Evolutionary conservation across 2,113 vertebrate species (phyloP), one percentile per base, ranked within the genome.

Genomic region (Panthera tigris): DNA sequence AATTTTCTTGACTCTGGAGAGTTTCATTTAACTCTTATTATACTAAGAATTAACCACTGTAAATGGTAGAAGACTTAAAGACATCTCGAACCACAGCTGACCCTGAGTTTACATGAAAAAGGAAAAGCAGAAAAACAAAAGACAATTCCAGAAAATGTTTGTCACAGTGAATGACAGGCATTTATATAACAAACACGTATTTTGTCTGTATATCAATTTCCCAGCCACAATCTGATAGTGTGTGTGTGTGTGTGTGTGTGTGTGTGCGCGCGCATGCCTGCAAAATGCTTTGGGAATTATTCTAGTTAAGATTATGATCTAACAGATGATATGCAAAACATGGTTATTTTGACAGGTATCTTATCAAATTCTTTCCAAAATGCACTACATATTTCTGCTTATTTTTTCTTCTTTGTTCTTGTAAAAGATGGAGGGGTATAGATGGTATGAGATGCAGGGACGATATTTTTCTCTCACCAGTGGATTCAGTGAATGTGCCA

Each of bases 21-120:
- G 97, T 96, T 63, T 55, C 52, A 96, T 86, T 97, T 96, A 97
- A 81, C 88, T 97, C 61, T 83, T 93, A 88, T 55, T 94, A 69
- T 78, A 61, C 13, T 66, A 97, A 97, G 69, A 81, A 83, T 12
- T 92, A 55, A 76, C 71, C 25, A 73, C 27, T 14, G 14, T 48
- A 97, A 97, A 63, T 0, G 45, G 10, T 7, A 69, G 31, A 76
- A 15, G 36, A 13, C 92, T 92, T 68, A 83, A 15, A 96, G 93
- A 96, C 55, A 61, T 1, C 55, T 13, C 96, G 76, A 89, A 41
- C 63, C 78, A 21, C 19, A 82, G 16, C 7, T 94, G 88, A 90
- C 31, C 45, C 82, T 79, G 0, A 96, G 39, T 83, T 69, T 94
- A 68, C 2, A 80, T 31, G n/a, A 4, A 48, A 36, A 5, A 98